phyloP scores from a whole-genome alignment of 1,140 invertebrate species.

The Drosophila lini region DNA sequence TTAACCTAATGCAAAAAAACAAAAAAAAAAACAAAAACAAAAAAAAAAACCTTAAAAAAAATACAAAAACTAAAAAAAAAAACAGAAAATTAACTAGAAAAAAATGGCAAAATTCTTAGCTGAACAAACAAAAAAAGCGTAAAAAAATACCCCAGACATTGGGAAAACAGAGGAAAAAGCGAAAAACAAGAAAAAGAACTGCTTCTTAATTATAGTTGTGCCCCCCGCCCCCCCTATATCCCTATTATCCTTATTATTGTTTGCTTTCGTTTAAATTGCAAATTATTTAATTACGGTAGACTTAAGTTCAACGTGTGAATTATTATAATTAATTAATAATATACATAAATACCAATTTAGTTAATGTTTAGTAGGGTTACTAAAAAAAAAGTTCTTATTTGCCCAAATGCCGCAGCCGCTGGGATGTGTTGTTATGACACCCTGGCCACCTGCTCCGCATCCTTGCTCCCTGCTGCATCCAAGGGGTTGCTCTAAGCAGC shows the following conservation, averaged over 20 bases:
- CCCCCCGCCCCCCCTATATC: conserved; percentile 40
- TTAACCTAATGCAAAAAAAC: conserved; percentile 39
- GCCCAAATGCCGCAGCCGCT: conserved; percentile 71
- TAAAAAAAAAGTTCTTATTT: conserved; percentile 29
- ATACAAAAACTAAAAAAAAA: conserved; percentile 47
- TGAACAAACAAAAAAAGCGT: conserved; percentile 40
- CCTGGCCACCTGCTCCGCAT: not conserved
- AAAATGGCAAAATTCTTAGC: conserved; percentile 62
- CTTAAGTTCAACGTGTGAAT: conserved; percentile 68
- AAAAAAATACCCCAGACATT: conserved; percentile 52
- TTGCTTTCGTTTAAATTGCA: conserved; percentile 74
- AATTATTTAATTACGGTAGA: conserved; percentile 76
- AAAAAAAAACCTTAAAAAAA: conserved; percentile 35
- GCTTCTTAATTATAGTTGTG: conserved; percentile 77
- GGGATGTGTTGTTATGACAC: conserved; percentile 19
- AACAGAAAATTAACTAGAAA: conserved; percentile 53
- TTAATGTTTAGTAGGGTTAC: conserved; percentile 70
- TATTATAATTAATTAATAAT: conserved; percentile 71
- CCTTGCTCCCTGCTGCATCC: conserved; percentile 24
- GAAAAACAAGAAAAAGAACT: conserved; percentile 63
- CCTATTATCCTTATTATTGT: conserved; percentile 52
- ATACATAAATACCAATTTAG: conserved; percentile 66
- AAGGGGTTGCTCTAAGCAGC: conserved; percentile 66
- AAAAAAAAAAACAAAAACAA: conserved; percentile 25
- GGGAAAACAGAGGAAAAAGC: conserved; percentile 47